These are phyloP conservation scores for Campylomormyrus tamandua DNA, from an alignment of 2,113 vertebrate genomes.

Conservation along the genomic window DNA sequence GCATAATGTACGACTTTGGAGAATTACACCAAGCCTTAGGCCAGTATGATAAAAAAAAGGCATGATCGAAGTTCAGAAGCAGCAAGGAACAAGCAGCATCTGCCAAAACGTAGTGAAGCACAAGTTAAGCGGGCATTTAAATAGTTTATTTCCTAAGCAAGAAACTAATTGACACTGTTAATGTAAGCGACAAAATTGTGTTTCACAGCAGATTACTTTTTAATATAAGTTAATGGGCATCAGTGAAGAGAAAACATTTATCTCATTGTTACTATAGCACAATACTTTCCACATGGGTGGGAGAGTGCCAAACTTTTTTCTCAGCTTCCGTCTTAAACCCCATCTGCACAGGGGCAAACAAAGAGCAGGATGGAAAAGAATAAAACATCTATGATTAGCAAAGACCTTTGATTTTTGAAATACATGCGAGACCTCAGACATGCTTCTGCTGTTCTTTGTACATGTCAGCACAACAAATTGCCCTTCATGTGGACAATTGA, in stretches of 20 bases:
- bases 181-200: neutral
- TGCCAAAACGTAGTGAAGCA: constrained; percentile 11
- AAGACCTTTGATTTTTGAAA: neutral
- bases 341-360: neutral
- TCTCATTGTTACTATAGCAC: neutral
- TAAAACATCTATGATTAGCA: neutral
- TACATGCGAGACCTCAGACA: neutral
- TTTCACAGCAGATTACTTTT: constrained; percentile 1
- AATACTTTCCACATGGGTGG: neutral
- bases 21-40: neutral
- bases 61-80: neutral
- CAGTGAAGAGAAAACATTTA: neutral
- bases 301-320: neutral
- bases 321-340: neutral
- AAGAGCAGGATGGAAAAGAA: neutral
- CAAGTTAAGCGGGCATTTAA: neutral
- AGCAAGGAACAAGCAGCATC: neutral
- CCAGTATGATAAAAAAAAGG: constrained; percentile 13
- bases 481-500: neutral
- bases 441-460: neutral
- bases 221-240: neutral
- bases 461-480: neutral
- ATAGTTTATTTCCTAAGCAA: neutral
- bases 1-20: constrained; percentile 11
- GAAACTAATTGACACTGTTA: neutral